Evolutionary conservation across 2,113 vertebrate genomes (phyloP).

Genomic region (Platycercus adscitus): DNA sequence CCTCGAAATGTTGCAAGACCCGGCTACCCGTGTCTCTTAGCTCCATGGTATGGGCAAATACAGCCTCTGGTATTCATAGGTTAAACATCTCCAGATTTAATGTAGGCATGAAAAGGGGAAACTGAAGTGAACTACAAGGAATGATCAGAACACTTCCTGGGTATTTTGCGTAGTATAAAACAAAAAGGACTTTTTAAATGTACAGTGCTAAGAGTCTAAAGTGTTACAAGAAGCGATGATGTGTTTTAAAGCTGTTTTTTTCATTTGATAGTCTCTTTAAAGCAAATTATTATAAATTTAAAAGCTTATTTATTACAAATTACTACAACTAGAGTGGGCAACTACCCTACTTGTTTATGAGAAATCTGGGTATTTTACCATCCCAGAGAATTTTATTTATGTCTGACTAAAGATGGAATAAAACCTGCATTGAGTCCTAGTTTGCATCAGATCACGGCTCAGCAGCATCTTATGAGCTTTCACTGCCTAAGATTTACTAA

Average conservation of each 20-base stretch:
- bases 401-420: not conserved
- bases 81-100: not conserved
- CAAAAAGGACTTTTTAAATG: not conserved
- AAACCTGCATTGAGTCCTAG: not conserved
- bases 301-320: not conserved
- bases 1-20: not conserved
- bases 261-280: not conserved
- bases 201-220: not conserved
- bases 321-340: not conserved
- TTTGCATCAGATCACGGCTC: not conserved
- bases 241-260: not conserved
- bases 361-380: not conserved
- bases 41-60: not conserved
- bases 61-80: not conserved
- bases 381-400: not conserved
- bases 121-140: not conserved
- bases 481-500: not conserved
- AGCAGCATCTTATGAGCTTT: not conserved
- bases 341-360: not conserved
- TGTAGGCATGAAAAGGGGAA: not conserved
- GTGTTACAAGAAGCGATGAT: not conserved
- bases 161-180: not conserved
- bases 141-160: not conserved
- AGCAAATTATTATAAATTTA: not conserved
- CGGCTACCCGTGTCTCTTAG: not conserved